Conservation (phyloP, 2,888 invertebrate species). For the Cantharis flavilabris region DNA sequence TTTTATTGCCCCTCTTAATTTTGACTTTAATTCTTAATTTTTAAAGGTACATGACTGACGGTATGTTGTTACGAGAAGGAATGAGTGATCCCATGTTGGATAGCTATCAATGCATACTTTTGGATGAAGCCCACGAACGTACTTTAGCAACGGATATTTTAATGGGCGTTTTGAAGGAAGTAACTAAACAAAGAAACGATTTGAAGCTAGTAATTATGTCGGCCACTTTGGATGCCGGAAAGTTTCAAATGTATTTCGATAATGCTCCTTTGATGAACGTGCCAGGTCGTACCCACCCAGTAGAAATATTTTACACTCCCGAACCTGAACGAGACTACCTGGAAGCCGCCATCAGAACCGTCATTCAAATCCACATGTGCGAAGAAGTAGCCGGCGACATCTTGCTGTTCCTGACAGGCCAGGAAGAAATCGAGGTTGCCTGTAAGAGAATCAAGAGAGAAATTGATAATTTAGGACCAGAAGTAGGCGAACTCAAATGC, state of each 20-base stretch:
- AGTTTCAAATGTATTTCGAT: constrained; percentile 99
- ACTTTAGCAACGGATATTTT: constrained; percentile 97
- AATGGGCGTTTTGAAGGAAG: constrained; percentile 98
- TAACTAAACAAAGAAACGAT: constrained; percentile 88
- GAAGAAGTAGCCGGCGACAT: constrained; percentile 92
- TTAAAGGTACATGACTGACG: constrained; percentile 93
- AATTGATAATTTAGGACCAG: constrained; percentile 90
- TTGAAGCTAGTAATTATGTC: constrained; percentile 99
- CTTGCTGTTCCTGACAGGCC: constrained; percentile 77
- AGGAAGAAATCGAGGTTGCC: constrained; percentile 97
- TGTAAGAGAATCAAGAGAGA: constrained; percentile 97
- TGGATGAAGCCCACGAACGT: constrained; percentile 99
- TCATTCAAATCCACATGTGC: constrained; percentile 93
- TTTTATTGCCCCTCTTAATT: neutral
- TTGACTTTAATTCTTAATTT: neutral
- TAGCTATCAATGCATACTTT: constrained; percentile 90
- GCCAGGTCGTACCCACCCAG: constrained; percentile 93
- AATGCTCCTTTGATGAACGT: constrained; percentile 98
- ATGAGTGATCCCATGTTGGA: constrained; percentile 99
- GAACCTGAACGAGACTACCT: constrained; percentile 98
- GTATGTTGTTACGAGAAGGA: constrained; percentile 98
- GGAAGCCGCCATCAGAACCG: constrained; percentile 98
- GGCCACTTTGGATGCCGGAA: constrained; percentile 98
- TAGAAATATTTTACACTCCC: constrained; percentile 98
- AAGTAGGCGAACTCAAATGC: constrained; percentile 96